phyloP scores from a whole-genome alignment of 2,888 invertebrate species.

The Lepidocyrtoides sp. region DNA sequence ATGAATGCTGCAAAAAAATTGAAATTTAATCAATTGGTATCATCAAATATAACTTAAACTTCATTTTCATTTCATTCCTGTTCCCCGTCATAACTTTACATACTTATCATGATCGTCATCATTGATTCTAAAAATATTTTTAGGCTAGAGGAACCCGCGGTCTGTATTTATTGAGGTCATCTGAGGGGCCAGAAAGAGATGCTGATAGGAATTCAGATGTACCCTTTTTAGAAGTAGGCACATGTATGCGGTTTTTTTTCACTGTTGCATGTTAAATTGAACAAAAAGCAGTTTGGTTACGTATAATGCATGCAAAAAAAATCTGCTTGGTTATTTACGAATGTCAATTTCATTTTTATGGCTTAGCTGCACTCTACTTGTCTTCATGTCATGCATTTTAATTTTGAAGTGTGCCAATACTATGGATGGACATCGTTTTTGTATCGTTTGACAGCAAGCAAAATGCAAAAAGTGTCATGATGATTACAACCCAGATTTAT shows the following conservation, averaged over 20 bases:
- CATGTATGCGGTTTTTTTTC: not conserved
- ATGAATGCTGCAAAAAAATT: not conserved
- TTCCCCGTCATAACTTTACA: not conserved
- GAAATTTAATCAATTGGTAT: not conserved
- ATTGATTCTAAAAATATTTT: not conserved
- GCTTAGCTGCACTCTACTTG: not conserved
- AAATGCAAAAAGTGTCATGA: conserved; percentile 1
- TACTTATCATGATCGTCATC: conserved; percentile 17
- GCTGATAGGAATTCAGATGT: not conserved
- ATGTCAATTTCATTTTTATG: conserved; percentile 28
- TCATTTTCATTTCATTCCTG: not conserved
- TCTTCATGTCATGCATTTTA: not conserved
- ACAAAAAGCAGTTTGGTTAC: conserved; percentile 19
- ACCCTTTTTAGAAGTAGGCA: not conserved
- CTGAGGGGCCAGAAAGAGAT: not conserved
- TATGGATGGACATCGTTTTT: not conserved
- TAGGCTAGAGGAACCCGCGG: not conserved
- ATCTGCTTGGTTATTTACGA: not conserved
- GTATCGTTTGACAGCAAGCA: not conserved
- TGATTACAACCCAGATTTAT: not conserved
- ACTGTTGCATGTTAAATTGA: not conserved
- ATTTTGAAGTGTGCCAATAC: conserved; percentile 27
- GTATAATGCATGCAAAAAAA: not conserved
- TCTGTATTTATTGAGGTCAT: conserved; percentile 14
- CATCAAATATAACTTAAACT: conserved; percentile 1